Evolutionary conservation across 2,113 vertebrate species (phyloP), one percentile per base, ranked within the genome.

Genomic region (Pygoscelis antarcticus): DNA sequence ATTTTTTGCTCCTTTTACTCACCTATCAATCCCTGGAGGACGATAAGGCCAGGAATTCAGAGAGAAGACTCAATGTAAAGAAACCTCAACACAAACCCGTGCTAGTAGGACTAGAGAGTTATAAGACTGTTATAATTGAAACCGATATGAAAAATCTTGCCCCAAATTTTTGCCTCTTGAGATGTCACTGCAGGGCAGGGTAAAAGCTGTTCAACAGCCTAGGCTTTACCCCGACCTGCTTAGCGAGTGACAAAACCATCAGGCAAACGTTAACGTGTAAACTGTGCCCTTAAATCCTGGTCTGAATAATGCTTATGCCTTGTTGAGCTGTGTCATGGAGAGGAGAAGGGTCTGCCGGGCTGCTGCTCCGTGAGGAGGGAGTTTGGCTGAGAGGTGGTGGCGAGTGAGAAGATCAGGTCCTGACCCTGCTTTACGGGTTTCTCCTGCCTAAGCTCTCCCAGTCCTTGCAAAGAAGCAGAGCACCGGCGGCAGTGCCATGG

Each of bases 401-500:
- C 1, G 9, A 61, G 65, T 4, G 38, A 47, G 58, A 23, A 80
- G 54, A 46, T 27, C 57, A 52, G 62, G 10, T 36, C 44, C 57
- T n/a, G 42, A 46, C 52, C 74, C 34, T 14, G 78, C 44, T 70
- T 76, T 54, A 29, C 6, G 2, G 52, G 75, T 82, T 90, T 51
- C 61, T 90, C 66, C 62, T 75, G 58, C 70, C 60, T 57, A 7
- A 91, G 36, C 44, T 83, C 65, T 75, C 47, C 38, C 19, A 3
- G 26, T 68, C 46, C 46, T 84, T 23, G n/a, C 8, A 5, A 71
- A 49, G 77, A 23, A 86, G 71, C 76, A 69, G 75, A 42, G 49
- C 2, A 10, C 2, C 1, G 0, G 38, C 20, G 46, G 34, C 42
- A 29, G 57, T 27, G 19, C 47, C 2, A 0, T 20, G 42, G 62